phyloP scores from a whole-genome alignment of 2,113 vertebrate species.

The Uria lomvia region DNA sequence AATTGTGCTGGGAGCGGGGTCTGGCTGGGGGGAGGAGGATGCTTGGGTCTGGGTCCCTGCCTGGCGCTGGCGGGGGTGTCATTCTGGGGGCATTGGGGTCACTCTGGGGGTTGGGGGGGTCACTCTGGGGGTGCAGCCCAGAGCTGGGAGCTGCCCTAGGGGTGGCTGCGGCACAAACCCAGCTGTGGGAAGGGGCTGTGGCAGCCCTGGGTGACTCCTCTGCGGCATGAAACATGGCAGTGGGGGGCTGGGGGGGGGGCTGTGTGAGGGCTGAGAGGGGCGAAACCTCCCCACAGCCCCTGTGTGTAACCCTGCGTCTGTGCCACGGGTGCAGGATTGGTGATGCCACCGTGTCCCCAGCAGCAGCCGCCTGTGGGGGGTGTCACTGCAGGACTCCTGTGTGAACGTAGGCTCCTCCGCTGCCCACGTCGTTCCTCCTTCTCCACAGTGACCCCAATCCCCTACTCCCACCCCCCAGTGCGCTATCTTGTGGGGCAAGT shows the following conservation, averaged over 20 bases:
- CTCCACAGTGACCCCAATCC: not conserved
- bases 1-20: not conserved
- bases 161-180: not conserved
- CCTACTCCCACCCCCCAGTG: not conserved
- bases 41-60: not conserved
- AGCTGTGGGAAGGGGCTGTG: not conserved
- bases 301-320: not conserved
- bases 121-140: not conserved
- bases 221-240: not conserved
- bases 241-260: not conserved
- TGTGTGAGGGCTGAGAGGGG: not conserved
- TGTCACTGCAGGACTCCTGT: not conserved
- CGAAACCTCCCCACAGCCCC: rapidly evolving
- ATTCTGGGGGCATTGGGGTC: not conserved
- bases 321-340: not conserved
- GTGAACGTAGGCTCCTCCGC: not conserved
- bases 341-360: not conserved
- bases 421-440: rapidly evolving
- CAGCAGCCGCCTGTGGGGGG: not conserved
- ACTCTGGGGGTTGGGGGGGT: too few species aligned
- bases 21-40: not conserved
- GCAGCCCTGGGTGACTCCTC: not conserved
- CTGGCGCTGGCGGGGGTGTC: not conserved
- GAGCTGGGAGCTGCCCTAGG: not conserved
- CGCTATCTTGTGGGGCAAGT: rapidly evolving